Conservation (phyloP, 1,140 invertebrate genomes). For the Drosophila ananassae region DNA sequence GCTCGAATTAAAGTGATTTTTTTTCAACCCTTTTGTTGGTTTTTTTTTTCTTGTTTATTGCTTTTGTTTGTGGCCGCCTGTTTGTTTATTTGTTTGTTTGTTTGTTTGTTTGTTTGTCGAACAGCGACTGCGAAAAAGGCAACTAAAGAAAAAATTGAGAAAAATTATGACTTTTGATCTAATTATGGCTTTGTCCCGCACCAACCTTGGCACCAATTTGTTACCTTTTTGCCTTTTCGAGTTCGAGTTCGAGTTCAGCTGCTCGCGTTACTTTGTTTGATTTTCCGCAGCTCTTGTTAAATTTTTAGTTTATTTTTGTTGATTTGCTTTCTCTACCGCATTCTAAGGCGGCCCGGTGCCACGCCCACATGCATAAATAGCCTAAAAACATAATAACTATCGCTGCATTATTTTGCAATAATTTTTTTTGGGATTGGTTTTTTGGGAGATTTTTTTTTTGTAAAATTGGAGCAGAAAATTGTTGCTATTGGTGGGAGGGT, state of each 20-base stretch:
- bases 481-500: neutral
- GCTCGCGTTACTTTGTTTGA: constrained; percentile 7
- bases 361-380: constrained; percentile 19
- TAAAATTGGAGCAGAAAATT: constrained; percentile 46
- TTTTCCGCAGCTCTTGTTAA: constrained; percentile 7
- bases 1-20: constrained; percentile 69
- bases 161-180: constrained; percentile 80
- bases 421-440: constrained; percentile 30
- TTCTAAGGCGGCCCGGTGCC: constrained; percentile 27
- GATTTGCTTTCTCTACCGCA: constrained; percentile 37
- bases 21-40: constrained; percentile 1
- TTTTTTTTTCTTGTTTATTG: constrained; percentile 8
- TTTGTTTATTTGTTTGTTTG: constrained; percentile 22
- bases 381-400: constrained; percentile 38
- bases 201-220: constrained; percentile 72
- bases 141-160: constrained; percentile 59
- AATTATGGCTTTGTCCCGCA: constrained; percentile 70
- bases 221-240: constrained; percentile 18
- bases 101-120: constrained; percentile 30
- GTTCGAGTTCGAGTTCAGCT: neutral
- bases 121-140: constrained; percentile 22
- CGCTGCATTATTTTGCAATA: constrained; percentile 22
- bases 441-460: constrained; percentile 9
- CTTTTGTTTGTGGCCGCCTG: constrained; percentile 14
- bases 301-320: neutral